Evolutionary conservation across 2,113 vertebrate species (phyloP).

Genomic region (Crotalus helleri): DNA sequence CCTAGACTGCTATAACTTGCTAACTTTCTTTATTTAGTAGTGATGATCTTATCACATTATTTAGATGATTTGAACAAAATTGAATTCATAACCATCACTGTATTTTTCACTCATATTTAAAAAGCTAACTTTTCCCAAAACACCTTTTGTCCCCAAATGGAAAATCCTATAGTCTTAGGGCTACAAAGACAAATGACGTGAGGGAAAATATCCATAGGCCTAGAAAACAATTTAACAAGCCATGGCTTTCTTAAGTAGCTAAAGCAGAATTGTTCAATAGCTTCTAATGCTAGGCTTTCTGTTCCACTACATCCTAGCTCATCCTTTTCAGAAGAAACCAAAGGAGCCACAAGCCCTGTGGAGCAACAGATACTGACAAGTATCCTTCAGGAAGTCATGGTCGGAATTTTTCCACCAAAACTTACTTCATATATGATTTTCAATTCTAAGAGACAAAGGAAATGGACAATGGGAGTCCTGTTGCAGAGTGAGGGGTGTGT

Average conservation of each 20-base stretch:
- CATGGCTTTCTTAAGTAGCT: too few species aligned
- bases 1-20: not conserved
- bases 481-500: not conserved
- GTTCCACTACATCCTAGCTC: not conserved
- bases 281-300: not conserved
- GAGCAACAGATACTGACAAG: not conserved
- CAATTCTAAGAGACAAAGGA: not conserved
- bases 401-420: not conserved
- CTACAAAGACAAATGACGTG: not conserved
- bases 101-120: not conserved
- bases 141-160: not conserved
- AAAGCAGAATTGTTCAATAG: too few species aligned
- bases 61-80: not conserved
- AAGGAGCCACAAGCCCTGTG: not conserved
- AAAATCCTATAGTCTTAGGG: not conserved
- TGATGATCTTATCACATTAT: not conserved
- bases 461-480: not conserved
- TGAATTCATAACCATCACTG: not conserved
- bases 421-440: not conserved
- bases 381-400: not conserved
- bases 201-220: too few species aligned
- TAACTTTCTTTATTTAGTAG: not conserved
- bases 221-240: too few species aligned
- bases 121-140: not conserved
- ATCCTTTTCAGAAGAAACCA: not conserved